Evolutionary conservation across 2,113 vertebrate genomes (phyloP).

Genomic region (Cyprinodon tularosa): DNA sequence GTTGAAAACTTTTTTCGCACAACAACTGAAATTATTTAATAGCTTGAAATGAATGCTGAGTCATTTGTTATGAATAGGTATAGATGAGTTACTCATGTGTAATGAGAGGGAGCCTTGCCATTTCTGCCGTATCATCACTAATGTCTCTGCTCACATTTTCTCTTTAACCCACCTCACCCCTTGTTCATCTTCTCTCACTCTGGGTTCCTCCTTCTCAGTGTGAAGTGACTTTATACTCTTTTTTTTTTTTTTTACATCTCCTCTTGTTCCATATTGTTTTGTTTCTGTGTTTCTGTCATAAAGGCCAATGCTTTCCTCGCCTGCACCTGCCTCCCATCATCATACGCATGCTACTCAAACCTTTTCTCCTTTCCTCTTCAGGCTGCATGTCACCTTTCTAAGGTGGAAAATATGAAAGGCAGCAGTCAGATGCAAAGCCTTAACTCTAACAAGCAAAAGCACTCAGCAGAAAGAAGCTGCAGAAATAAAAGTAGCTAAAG

Average conservation of each 20-base stretch:
- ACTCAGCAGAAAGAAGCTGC: not conserved
- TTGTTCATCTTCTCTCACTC: not conserved
- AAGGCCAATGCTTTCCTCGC: not conserved
- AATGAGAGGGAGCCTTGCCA: slow-evolving; percentile 5
- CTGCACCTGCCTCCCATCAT: slow-evolving; percentile 5
- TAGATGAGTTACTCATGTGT: slow-evolving; percentile 19
- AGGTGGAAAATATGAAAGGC: not conserved
- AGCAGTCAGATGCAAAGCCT: not conserved
- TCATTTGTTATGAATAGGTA: slow-evolving; percentile 1
- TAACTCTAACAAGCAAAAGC: slow-evolving; percentile 5
- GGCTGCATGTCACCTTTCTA: slow-evolving; percentile 31
- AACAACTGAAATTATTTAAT: slow-evolving; percentile 20
- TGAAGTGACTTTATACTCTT: not conserved
- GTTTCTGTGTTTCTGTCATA: slow-evolving; percentile 39
- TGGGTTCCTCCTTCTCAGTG: slow-evolving; percentile 5
- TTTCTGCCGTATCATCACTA: slow-evolving; percentile 12
- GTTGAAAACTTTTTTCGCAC: too few relatives aligned
- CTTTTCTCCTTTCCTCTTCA: not conserved
- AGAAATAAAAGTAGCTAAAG: not conserved
- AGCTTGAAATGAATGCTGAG: slow-evolving; percentile 5
- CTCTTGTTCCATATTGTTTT: slow-evolving; percentile 28
- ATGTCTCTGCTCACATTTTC: slow-evolving; percentile 8
- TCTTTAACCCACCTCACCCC: slow-evolving; percentile 23
- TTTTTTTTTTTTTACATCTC: not conserved
- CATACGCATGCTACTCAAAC: not conserved